Percentiles rank a stretch among this genome's conserved stretches.
These are phyloP conservation scores for Oligia latruncula DNA, from an alignment of 2,888 invertebrate genomes.

Conservation along the genomic window DNA sequence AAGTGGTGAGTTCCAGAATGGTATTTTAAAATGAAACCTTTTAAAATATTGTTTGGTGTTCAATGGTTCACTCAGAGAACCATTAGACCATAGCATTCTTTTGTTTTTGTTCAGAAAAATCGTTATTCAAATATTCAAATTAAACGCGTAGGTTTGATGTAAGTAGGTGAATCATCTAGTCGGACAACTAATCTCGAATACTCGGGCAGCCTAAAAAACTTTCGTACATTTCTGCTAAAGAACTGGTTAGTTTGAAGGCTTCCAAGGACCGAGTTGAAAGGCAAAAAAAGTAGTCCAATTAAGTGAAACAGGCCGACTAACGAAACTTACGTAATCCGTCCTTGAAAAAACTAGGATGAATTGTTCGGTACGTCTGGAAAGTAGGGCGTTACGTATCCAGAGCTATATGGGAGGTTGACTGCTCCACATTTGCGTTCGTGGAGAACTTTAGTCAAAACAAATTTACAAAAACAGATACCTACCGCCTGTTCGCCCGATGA, in stretches of 20 bases:
- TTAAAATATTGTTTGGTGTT: slow-evolving; percentile 60
- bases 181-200: slow-evolving; percentile 39
- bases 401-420: slow-evolving; percentile 24
- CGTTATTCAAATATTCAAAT: slow-evolving; percentile 20
- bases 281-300: slow-evolving; percentile 67
- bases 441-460: slow-evolving; percentile 68
- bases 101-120: slow-evolving; percentile 35
- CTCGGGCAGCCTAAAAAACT: slow-evolving; percentile 52
- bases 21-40: slow-evolving; percentile 62
- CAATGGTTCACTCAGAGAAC: slow-evolving; percentile 14
- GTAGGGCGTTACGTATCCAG: slow-evolving; percentile 45
- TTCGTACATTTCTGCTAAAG: slow-evolving; percentile 54
- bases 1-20: slow-evolving; percentile 51
- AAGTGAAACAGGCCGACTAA: slow-evolving; percentile 57
- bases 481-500: slow-evolving; percentile 59
- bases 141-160: slow-evolving; percentile 18
- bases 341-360: slow-evolving; percentile 55
- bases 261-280: slow-evolving; percentile 44
- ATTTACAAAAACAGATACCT: slow-evolving; percentile 66
- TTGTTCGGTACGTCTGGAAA: slow-evolving; percentile 39
- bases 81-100: slow-evolving; percentile 37
- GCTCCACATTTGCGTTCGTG: slow-evolving; percentile 53
- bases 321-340: slow-evolving; percentile 58
- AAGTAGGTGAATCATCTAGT: slow-evolving; percentile 37
- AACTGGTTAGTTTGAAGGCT: slow-evolving; percentile 65